These are phyloP conservation scores for Neomicropteryx cornuta DNA, from an alignment of 1,140 invertebrate species.

Conservation along the genomic window DNA sequence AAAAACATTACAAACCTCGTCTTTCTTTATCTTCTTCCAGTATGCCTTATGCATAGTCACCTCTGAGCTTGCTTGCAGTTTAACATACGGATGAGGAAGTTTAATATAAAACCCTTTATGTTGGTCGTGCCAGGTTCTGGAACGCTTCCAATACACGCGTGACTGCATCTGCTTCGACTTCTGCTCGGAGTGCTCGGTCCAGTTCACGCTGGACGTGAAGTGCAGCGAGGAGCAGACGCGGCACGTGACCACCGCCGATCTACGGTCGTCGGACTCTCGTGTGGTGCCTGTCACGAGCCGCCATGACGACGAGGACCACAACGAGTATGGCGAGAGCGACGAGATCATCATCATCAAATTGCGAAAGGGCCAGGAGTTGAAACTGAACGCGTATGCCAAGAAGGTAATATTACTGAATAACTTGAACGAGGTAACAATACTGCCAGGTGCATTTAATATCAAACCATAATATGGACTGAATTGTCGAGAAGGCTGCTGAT, in stretches of 20 bases:
- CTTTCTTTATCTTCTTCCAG: no score
- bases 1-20: no score
- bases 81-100: no score
- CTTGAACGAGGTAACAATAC: no score
- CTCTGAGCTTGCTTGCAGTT: no score
- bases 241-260: conserved; percentile 94
- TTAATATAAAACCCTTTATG: no score
- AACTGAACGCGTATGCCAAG: conserved; percentile 91
- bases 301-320: conserved; percentile 80
- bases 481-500: no score
- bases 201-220: conserved; percentile 95
- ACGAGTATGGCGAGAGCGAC: conserved; percentile 88
- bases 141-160: conserved; percentile 47
- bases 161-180: conserved; percentile 97
- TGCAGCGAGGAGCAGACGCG: conserved; percentile 87
- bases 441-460: no score
- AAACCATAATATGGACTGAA: no score
- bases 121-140: no score
- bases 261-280: conserved; percentile 81
- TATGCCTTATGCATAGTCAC: no score
- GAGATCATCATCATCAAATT: conserved; percentile 97
- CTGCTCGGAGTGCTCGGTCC: conserved; percentile 94
- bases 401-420: conserved; percentile 48
- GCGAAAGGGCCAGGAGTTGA: conserved; percentile 94
- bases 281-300: conserved; percentile 89